These are phyloP conservation scores for Pyrocephalus nanus DNA, from an alignment of 2,797 vertebrate species.

Conservation along the genomic window DNA sequence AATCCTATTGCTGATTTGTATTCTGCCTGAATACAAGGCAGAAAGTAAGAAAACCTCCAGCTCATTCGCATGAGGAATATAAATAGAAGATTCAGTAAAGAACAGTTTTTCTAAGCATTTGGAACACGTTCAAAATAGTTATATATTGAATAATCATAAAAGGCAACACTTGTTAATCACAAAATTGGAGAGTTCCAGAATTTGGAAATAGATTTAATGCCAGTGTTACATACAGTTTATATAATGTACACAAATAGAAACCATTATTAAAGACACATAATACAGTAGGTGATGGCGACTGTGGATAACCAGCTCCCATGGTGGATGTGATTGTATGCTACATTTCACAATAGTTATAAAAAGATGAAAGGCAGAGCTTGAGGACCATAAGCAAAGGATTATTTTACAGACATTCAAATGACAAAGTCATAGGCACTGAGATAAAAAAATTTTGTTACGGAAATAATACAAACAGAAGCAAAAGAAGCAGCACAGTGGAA, in stretches of 20 bases:
- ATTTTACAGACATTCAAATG: not conserved
- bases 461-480: not conserved
- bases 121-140: constrained; percentile 5
- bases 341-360: constrained; percentile 4
- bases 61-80: constrained; percentile 46
- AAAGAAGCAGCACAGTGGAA: not conserved
- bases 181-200: not conserved
- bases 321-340: not conserved
- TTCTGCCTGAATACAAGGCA: constrained; percentile 20
- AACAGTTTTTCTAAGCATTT: constrained; percentile 12
- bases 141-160: not conserved
- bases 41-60: constrained; percentile 59
- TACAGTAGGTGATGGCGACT: not conserved
- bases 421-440: not conserved
- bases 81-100: constrained; percentile 45
- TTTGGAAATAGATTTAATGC: not conserved
- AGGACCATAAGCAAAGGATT: not conserved
- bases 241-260: not conserved
- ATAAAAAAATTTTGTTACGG: not conserved
- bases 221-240: not conserved
- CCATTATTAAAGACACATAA: not conserved
- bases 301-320: not conserved
- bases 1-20: constrained; percentile 56
- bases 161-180: constrained; percentile 12
- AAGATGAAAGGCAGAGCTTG: not conserved